A percentile compares a stretch with the other conserved stretches of the same genome.
Evolutionary conservation across 2,113 vertebrate genomes (phyloP).

Genomic region (Cinclus cinclus): DNA sequence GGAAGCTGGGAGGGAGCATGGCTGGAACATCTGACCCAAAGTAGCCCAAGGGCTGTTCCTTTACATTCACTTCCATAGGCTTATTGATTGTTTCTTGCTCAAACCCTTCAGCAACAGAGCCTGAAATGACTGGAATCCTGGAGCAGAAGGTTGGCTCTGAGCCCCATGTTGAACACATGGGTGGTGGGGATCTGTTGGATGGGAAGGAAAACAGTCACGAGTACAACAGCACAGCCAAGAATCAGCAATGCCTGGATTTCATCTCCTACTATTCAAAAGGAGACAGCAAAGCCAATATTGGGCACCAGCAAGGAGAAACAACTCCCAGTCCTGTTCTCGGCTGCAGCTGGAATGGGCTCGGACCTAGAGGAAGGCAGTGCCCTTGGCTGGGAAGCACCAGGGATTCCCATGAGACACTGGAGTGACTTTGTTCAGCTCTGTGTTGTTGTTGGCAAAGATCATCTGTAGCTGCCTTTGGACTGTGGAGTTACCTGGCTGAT

Average conservation of each 20-base stretch:
- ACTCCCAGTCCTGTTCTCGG: neutral
- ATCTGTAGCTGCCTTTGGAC: neutral
- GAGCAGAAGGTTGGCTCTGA: constrained; percentile 16
- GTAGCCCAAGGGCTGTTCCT: neutral
- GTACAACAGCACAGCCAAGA: neutral
- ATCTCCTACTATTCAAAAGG: neutral
- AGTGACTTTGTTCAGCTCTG: neutral
- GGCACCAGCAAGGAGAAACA: neutral
- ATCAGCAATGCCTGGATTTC: neutral
- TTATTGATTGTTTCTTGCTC: neutral
- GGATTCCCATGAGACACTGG: neutral
- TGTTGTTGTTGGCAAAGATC: neutral
- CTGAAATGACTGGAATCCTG: neutral
- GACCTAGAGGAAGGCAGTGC: neutral
- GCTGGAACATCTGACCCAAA: neutral
- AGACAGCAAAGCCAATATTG: neutral
- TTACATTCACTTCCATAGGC: neutral
- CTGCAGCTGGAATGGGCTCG: neutral
- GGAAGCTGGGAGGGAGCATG: neutral
- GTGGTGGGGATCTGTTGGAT: neutral
- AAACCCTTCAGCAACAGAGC: neutral
- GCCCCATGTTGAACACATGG: neutral
- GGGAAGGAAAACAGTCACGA: neutral
- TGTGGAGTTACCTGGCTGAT: neutral
- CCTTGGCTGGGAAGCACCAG: neutral